Evolutionary conservation across 2,113 vertebrate species (phyloP), one percentile per base, ranked within the genome.

Genomic region (Gymnorhina tibicen): DNA sequence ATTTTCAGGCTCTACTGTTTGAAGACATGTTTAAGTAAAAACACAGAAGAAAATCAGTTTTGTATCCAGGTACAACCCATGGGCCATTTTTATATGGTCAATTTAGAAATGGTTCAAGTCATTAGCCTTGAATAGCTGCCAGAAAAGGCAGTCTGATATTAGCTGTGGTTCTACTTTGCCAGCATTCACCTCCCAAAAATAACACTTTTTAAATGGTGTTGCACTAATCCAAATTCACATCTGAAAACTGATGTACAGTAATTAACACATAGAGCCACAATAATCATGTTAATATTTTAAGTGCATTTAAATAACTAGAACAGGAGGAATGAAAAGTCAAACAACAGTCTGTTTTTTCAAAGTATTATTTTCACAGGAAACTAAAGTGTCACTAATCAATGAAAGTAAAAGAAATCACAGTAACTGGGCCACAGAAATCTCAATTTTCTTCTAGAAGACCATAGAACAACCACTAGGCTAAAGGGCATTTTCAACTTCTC

Each of bases 401-500:
- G 11, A 50, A 85, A 60, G 30, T 26, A 73, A 67, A 82, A 50
- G 35, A 60, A 88, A 52, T 49, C 33, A 68, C 35, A 95, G 6
- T 42, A 89, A 63, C 32, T 50, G 27, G 27, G 56, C 60, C 44
- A 53, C 0, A 81, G 56, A 52, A 92, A 59, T 50, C 44, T 73
- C 41, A 39, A 41, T 77, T 91, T 94, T 27, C 49, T 76, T 56
- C 63, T 53, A 9, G 1, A 66, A 58, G 16, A 52, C 26, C 49
- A 32, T 13, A 28, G 66, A 72, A 67, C 13, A 52, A 60, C 68
- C 10, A 76, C 3, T 7, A 42, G 32, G 32, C 39, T 75, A 68
- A 79, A 58, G 24, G 66, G n/a, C 18, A 70, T 73, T 95, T 92
- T 56, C 55, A 87, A 72, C 23, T 59, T 41, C 56, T 83, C n/a